Evolutionary conservation across 2,113 vertebrate genomes (phyloP), one percentile per base, ranked within the genome.

Genomic region (Clarias macrocephalus): DNA sequence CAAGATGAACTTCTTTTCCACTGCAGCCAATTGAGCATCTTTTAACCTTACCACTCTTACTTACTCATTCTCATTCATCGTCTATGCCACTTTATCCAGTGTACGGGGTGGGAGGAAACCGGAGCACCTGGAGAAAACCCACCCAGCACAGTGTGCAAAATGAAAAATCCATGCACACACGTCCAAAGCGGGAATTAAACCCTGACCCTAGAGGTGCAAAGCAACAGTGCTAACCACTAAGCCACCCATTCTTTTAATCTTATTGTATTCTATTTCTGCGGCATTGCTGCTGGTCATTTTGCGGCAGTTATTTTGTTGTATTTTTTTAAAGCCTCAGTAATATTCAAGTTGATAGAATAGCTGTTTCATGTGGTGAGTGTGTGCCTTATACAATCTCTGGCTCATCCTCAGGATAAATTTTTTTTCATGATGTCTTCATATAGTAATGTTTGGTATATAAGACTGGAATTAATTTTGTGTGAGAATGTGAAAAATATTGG

Each of bases 401-500:
- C 65, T 66, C 15, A 65, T 81, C 73, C 85, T 88, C 87, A 82
- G 89, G 87, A 84, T 84, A 30, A 84, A 63, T 28, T 82, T 28
- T 72, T 75, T 66, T 65, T 30, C 70, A 83, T 72, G 6, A 54
- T 52, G 13, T 30, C 42, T 82, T 86, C 73, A 62, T 33, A 60
- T 23, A 63, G 21, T 72, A 59, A 82, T 77, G 8, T 52, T 72
- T 60, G 21, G 54, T 42, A 42, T 62, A 48, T 8, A 59, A 60
- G 37, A 28, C 57, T 75, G 83, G 28, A 2, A 12, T 30, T 25
- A 28, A 83, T 54, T 18, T 23, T 57, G 19, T 37, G 28, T 37
- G 25, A 23, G 33, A 75, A 16, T 33, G 25, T n/a, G 52, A 6
- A 37, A 37, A 37, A 48, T 54, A 54, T 56, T 72, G 54, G 25